Evolutionary conservation across 2,113 vertebrate species (phyloP).

Genomic region (Cricetomys ansorgei): DNA sequence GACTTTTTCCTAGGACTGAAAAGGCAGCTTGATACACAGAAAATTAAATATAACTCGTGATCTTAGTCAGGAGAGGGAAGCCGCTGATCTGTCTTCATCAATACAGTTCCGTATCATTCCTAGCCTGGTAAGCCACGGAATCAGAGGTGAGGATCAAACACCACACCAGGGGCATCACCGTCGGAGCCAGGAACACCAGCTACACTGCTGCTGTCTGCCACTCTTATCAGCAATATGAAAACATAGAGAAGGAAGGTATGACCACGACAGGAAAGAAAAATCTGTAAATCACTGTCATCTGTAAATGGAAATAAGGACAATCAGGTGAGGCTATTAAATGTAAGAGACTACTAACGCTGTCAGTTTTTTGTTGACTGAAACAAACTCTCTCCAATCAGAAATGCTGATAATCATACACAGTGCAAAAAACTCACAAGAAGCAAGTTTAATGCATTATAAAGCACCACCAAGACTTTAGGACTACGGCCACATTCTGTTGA

Average conservation of each 20-base stretch:
- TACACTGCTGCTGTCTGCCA: neutral
- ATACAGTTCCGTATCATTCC: neutral
- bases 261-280: neutral
- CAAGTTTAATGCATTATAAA: neutral
- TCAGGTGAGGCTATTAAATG: neutral
- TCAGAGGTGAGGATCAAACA: neutral
- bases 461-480: neutral
- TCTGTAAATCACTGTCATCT: neutral
- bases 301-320: conserved; percentile 4
- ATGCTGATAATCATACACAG: neutral
- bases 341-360: conserved; percentile 18
- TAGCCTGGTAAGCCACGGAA: neutral
- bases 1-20: neutral
- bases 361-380: neutral
- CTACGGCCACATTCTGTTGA: neutral
- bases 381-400: neutral
- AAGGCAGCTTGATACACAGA: neutral
- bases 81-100: neutral
- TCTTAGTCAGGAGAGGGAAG: neutral
- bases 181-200: neutral
- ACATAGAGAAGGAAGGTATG: neutral
- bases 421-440: conserved; percentile 29
- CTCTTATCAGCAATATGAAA: neutral
- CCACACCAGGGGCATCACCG: neutral
- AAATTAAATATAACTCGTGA: neutral